These are phyloP conservation scores for Peromyscus maniculatus DNA, from an alignment of 2,113 vertebrate species.

Conservation along the genomic window DNA sequence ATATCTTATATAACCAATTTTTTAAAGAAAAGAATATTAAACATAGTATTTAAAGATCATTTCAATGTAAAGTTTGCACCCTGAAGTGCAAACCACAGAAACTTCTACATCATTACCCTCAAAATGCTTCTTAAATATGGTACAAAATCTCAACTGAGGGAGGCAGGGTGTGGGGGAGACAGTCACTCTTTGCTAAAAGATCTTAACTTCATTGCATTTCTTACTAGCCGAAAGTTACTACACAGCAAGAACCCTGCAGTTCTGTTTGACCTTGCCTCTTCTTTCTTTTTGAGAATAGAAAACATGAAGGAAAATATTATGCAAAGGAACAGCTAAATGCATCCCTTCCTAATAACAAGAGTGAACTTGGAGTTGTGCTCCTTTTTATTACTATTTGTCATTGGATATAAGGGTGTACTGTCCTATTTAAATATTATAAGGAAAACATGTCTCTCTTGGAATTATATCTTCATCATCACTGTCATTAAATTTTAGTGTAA, in stretches of 20 bases:
- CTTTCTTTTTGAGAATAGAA: conserved; percentile 52
- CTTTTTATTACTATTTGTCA: conserved; percentile 11
- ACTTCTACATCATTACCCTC: neutral
- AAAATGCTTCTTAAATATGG: conserved; percentile 19
- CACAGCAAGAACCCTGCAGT: neutral
- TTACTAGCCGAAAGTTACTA: neutral
- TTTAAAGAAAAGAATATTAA: conserved; percentile 39
- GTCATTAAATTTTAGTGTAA: neutral
- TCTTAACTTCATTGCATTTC: conserved; percentile 13
- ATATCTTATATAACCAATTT: conserved; percentile 53
- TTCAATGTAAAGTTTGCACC: conserved; percentile 22
- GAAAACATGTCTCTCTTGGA: conserved; percentile 42
- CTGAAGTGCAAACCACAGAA: conserved; percentile 31
- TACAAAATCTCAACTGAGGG: neutral
- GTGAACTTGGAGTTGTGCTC: neutral
- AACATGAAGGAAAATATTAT: conserved; percentile 2
- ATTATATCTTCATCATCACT: conserved; percentile 11
- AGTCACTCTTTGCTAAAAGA: neutral
- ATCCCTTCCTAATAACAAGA: conserved; percentile 26
- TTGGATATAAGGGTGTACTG: neutral
- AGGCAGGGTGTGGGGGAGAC: neutral
- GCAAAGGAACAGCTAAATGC: neutral
- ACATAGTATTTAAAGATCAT: conserved; percentile 39
- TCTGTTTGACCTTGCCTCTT: neutral
- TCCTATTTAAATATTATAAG: conserved; percentile 27